Evolutionary conservation across 2,113 vertebrate species (phyloP), one percentile per base, ranked within the genome.

Genomic region (Ictalurus punctatus): DNA sequence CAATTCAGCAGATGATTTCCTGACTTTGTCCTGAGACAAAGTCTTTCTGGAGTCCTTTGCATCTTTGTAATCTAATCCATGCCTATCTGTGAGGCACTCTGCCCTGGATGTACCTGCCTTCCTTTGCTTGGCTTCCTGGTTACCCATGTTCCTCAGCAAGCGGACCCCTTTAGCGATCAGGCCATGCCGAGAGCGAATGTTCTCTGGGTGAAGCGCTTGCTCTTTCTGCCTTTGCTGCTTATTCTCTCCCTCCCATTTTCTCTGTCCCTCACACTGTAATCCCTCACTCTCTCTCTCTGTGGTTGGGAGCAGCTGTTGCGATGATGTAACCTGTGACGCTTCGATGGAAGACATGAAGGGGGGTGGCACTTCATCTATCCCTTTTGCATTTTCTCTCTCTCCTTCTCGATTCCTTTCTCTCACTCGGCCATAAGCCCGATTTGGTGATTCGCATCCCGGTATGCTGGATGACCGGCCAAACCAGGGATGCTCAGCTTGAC

Each of bases 81-180:
- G 7, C 27, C 95, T 91, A 88, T 95, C 94, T 67, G 90, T 90
- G 92, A 90, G 90, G 92, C 94, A 10, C 94, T 95, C 76, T 94
- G 90, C 96, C 93, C 91, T 87, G 12, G 88, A 30, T n/a, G 94
- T 94, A 44, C 91, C 96, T 71, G 95, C 94, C 93, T 96, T 97
- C 94, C 94, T 99, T 56, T 96, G 97, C 94, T 98, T 99, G n/a
- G 96, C 95, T 86, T 99, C 98, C 93, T 99, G 98, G 92, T 98
- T 98, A 76, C 98, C 98, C 98, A 99, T 99, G 93, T 93, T 97
- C 92, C 92, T 95, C 74, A 85, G 92, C 92, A 91, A 92, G 3
- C 92, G 95, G 86, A 86, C 95, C n/a, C 95, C 93, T 90, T 93
- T 95, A 6, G 92, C 92, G 90, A 95, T 95, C 94, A 97, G 93